Conservation (phyloP, 2,888 invertebrate species). For the Meteorus colon region DNA sequence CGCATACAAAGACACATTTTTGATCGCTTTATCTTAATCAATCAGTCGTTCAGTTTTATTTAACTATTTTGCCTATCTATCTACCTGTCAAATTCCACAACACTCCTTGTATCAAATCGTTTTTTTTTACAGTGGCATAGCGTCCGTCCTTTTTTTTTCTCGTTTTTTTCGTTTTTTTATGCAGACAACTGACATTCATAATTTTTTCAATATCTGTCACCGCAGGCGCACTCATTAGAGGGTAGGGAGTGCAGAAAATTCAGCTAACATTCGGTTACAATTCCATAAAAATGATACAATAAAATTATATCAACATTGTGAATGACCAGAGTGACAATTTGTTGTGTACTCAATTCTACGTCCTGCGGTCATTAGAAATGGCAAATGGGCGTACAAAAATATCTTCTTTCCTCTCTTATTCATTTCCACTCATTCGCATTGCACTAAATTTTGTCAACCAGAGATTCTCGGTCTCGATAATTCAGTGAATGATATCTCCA, state of each 20-base stretch:
- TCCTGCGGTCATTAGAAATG: too few relatives aligned
- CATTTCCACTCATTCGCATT: too few relatives aligned
- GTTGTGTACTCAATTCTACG: too few relatives aligned
- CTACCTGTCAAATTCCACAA: slow-evolving; percentile 20
- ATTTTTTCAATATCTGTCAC: neutral
- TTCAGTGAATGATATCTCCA: too few relatives aligned
- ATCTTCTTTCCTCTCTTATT: too few relatives aligned
- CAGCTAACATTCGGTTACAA: neutral
- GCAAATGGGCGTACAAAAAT: too few relatives aligned
- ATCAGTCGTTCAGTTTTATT: slow-evolving; percentile 39
- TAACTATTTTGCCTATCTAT: slow-evolving; percentile 23
- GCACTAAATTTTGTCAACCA: too few relatives aligned
- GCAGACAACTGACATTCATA: slow-evolving; percentile 14
- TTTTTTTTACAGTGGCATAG: slow-evolving; percentile 1
- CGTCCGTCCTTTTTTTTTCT: neutral
- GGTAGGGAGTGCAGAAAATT: neutral
- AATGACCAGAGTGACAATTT: too few relatives aligned
- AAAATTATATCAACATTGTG: neutral
- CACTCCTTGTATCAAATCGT: slow-evolving; percentile 34
- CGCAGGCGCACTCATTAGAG: neutral
- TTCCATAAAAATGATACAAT: neutral
- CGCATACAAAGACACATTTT: neutral
- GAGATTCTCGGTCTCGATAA: too few relatives aligned
- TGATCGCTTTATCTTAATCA: slow-evolving; percentile 34
- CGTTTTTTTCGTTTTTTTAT: neutral